Evolutionary conservation across 92 coral and sea anemone species (phyloP), one percentile per base, ranked within the genome.

Genomic region (Pocillopora grandis): DNA sequence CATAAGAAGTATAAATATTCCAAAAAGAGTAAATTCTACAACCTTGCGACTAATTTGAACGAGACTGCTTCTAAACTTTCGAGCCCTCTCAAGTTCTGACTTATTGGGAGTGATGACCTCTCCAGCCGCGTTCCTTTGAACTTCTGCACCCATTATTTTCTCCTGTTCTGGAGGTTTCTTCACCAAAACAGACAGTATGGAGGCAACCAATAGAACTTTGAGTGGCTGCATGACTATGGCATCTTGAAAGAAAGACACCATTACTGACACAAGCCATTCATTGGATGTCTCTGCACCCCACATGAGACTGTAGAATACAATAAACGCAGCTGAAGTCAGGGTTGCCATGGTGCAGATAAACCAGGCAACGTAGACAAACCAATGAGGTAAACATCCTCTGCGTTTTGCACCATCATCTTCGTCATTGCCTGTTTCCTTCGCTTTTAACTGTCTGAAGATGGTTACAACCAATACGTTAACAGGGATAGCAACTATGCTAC

Each of bases 211-310:
- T 18, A 96, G 85, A 9, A 96, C 98, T 83, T 93, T 94, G 5
- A 92, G 56, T 27, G 98, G 98, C 68, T 94, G 98, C 42, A 91
- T 92, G 10, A 94, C 85, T 18, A 94, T 80, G 12, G 90, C 93
- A 57, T 94, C 98, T 94, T 94, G 98, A 62, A 94, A 90, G 71
- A 94, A 90, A 20, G 98, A 94, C 27, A 94, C 89, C 94, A 93
- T 90, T 0, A 94, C 91, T 0, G 98, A 94, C 8, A 92, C 91
- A 63, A 94, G 93, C 98, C 98, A 94, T 68, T 94, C 92, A 31
- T 94, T 94, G 12, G 96, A 92, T 18, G 93, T 90, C 36, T 87
- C 90, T 52, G 88, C 92, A 59, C 97, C 98, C 98, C 98, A 94
- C 98, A 92, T 90, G 19, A 94, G 69, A 65, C 98, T 94, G 73